Evolutionary conservation across 2,888 invertebrate genomes (phyloP), one percentile per base, ranked within the genome.

Genomic region (Cheilosia vernalis): DNA sequence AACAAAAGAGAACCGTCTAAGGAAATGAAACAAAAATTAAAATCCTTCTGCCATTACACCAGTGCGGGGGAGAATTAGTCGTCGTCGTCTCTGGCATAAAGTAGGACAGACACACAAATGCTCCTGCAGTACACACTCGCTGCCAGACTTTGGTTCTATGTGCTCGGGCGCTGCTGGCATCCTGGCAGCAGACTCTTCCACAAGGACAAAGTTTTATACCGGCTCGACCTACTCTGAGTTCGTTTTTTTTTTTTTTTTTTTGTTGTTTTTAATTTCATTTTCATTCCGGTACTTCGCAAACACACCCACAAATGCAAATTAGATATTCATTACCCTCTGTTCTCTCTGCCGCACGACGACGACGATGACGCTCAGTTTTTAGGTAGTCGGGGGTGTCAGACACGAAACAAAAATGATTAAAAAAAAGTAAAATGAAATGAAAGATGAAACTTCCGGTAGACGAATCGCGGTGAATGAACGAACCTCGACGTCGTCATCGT

Each of bases 181-280:
- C 37, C 63, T n/a, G 53, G 67, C 58, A 72, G 67, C 58, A 72
- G 60, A 64, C 67, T 61, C 73, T 70, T 51, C 51, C 37, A 24
- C 76, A 85, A 85, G 85, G 85, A 85, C 85, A 85, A 85, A 85
- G 66, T 85, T 85, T 85, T 72, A 64, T 77, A 67, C 85, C 80
- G 85, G 80, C 80, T 85, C 85, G 80, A 80, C 80, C 84, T 79
- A 70, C 70, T 64, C 55, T 30, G n/a, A 10, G 33, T 40, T 30
- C 17, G 30, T 19, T 66, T 24, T 53, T 42, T 33, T 40, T 79
- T 84, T 85, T 85, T 33, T 58, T 30, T 24, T 30, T 79, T 84
- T 85, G 80, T 85, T 85, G 76, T 85, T 85, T 85, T 85, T 85
- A 85, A 85, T 85, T 85, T 85, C 85, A 85, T 85, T 85, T 85